These are phyloP conservation scores for Drosophila pachea DNA, from an alignment of 1,140 invertebrate genomes.

Conservation along the genomic window DNA sequence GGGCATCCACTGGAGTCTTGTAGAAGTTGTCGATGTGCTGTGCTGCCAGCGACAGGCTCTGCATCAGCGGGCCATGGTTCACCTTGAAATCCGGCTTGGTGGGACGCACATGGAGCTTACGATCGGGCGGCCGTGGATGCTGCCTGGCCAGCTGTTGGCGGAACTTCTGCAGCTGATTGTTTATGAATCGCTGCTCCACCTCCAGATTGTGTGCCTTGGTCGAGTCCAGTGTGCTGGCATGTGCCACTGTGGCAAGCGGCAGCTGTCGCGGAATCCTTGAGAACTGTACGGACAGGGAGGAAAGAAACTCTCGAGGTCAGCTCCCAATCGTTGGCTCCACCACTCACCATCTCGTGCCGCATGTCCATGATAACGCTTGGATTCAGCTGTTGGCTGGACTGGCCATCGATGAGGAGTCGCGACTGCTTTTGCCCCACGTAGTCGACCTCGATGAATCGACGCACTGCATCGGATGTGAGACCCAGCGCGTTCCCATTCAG, in stretches of 20 bases:
- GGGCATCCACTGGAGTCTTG: slow-evolving; percentile 58
- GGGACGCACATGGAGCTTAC: slow-evolving; percentile 40
- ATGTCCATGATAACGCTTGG: slow-evolving; percentile 74
- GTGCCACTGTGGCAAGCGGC: slow-evolving; percentile 60
- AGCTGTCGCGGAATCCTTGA: slow-evolving; percentile 63
- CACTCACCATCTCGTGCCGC: slow-evolving; percentile 72
- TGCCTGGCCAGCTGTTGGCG: slow-evolving; percentile 70
- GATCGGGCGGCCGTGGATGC: slow-evolving; percentile 29
- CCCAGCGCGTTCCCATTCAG: slow-evolving; percentile 43
- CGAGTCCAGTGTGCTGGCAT: slow-evolving; percentile 46
- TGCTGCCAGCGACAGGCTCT: slow-evolving; percentile 59
- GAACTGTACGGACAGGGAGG: slow-evolving; percentile 40
- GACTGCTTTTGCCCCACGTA: slow-evolving; percentile 59
- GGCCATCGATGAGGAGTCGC: slow-evolving; percentile 59
- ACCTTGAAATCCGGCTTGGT: slow-evolving; percentile 63
- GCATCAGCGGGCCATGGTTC: slow-evolving; percentile 52
- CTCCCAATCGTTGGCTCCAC: too few relatives aligned
- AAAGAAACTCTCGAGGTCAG: neutral
- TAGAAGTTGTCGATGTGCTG: slow-evolving; percentile 72
- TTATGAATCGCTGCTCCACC: slow-evolving; percentile 69
- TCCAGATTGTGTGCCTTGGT: slow-evolving; percentile 66
- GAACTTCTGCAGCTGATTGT: slow-evolving; percentile 73
- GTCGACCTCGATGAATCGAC: slow-evolving; percentile 67
- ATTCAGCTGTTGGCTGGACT: slow-evolving; percentile 54
- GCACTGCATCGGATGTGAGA: slow-evolving; percentile 68